Percentiles rank a stretch among this genome's conserved stretches.
Evolutionary conservation across 2,113 vertebrate species (phyloP).

Genomic region (Lontra canadensis): DNA sequence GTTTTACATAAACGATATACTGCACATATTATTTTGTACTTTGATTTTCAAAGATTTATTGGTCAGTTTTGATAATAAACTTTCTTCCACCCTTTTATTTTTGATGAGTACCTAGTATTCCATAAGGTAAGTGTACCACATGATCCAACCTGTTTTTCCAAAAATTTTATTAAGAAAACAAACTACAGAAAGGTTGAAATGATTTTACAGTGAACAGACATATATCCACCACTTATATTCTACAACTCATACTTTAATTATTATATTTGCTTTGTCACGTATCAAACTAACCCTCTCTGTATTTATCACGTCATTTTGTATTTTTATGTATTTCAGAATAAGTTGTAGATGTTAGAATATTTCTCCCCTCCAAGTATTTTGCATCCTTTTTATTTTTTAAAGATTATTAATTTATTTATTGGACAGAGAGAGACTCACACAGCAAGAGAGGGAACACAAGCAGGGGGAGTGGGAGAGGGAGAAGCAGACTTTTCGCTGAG

Average conservation of each 20-base stretch:
- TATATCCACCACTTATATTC: not conserved
- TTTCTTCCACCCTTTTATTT: not conserved
- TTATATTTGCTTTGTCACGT: not conserved
- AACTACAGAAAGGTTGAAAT: not conserved
- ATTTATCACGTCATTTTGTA: not conserved
- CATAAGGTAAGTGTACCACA: not conserved
- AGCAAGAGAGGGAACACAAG: no score
- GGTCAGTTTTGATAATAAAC: not conserved
- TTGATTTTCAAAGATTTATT: not conserved
- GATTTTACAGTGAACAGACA: not conserved
- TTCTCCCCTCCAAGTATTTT: not conserved
- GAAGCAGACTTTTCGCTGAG: no score
- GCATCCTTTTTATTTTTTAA: not conserved
- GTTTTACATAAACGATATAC: constrained; percentile 27
- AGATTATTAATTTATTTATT: no score
- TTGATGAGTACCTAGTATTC: not conserved
- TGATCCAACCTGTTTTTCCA: not conserved
- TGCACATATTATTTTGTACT: not conserved
- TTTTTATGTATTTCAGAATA: not conserved
- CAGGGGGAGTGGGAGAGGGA: no score
- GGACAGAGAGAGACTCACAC: no score
- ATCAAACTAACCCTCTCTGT: not conserved
- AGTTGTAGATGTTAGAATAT: not conserved
- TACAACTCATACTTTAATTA: not conserved
- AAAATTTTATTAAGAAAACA: constrained; percentile 23